These are phyloP conservation scores for Dipodomys ordii DNA, from an alignment of 2,113 vertebrate genomes.

Conservation along the genomic window DNA sequence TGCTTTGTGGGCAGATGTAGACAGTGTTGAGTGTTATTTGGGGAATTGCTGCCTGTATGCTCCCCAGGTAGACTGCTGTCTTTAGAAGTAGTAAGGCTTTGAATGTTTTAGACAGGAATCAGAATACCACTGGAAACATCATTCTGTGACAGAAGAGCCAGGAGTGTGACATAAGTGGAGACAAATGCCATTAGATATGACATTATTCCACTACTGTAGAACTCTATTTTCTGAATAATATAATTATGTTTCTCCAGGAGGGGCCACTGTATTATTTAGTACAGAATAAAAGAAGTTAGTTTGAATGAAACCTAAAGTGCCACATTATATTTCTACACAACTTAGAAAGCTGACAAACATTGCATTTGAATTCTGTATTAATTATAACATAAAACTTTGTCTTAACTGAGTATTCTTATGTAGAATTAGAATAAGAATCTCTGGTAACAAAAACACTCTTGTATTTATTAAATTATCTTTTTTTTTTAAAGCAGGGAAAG, in stretches of 20 bases:
- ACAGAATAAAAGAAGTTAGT: not conserved
- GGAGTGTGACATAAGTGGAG: not conserved
- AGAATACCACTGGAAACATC: not conserved
- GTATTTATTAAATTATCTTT: conserved; percentile 58
- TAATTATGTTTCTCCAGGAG: conserved; percentile 10
- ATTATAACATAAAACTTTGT: conserved; percentile 7
- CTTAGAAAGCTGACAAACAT: not conserved
- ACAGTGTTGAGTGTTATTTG: conserved; percentile 34
- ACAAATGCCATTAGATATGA: not conserved
- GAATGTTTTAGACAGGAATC: conserved; percentile 41
- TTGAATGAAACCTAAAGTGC: not conserved
- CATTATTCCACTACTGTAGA: not conserved
- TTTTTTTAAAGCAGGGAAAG: too few relatives aligned
- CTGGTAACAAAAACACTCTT: conserved; percentile 63
- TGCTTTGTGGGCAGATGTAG: conserved; percentile 28
- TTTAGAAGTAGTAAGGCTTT: conserved; percentile 30
- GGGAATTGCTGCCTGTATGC: conserved; percentile 21
- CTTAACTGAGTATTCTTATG: conserved; percentile 22
- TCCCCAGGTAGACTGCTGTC: conserved; percentile 7
- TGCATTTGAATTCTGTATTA: not conserved
- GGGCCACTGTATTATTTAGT: not conserved
- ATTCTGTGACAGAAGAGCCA: not conserved
- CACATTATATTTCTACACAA: not conserved
- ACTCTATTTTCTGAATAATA: conserved; percentile 20
- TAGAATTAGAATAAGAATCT: conserved; percentile 18